Conservation (phyloP, 2,113 vertebrate genomes). For the Poeciliopsis retropinna region DNA sequence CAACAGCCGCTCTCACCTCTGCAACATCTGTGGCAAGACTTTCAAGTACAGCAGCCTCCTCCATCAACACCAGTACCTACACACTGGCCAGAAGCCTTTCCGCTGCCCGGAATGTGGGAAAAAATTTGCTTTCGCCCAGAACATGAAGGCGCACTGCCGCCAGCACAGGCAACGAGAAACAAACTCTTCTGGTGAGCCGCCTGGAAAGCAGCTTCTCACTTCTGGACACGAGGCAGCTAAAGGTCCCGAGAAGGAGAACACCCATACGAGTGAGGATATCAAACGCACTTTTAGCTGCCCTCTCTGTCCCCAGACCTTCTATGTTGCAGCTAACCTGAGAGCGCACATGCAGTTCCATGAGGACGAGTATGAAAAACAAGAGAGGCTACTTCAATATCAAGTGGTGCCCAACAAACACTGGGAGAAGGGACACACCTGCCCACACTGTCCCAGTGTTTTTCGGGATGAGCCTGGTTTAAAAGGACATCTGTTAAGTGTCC, state of each 20-base stretch:
- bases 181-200: conserved; percentile 27
- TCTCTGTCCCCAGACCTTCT: conserved; percentile 73
- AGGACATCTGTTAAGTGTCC: conserved; percentile 67
- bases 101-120: conserved; percentile 76
- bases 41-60: conserved; percentile 87
- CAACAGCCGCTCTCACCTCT: conserved; percentile 71
- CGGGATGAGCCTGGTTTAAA: conserved; percentile 69
- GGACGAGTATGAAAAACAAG: conserved; percentile 69
- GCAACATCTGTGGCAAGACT: conserved; percentile 81
- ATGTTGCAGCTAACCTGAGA: conserved; percentile 68
- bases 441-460: conserved; percentile 73
- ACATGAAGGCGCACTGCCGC: conserved; percentile 81
- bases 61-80: conserved; percentile 86
- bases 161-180: conserved; percentile 69
- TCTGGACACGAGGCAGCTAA: conserved; percentile 31
- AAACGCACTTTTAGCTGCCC: conserved; percentile 74
- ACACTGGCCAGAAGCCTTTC: conserved; percentile 84
- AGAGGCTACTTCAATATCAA: conserved; percentile 35
- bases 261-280: conserved; percentile 47
- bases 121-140: conserved; percentile 80
- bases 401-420: conserved; percentile 48
- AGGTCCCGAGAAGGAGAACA: conserved; percentile 66
- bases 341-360: conserved; percentile 81
- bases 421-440: conserved; percentile 68
- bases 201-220: conserved; percentile 32